phyloP scores from a whole-genome alignment of 2,888 invertebrate species.

The Thera obeliscata region DNA sequence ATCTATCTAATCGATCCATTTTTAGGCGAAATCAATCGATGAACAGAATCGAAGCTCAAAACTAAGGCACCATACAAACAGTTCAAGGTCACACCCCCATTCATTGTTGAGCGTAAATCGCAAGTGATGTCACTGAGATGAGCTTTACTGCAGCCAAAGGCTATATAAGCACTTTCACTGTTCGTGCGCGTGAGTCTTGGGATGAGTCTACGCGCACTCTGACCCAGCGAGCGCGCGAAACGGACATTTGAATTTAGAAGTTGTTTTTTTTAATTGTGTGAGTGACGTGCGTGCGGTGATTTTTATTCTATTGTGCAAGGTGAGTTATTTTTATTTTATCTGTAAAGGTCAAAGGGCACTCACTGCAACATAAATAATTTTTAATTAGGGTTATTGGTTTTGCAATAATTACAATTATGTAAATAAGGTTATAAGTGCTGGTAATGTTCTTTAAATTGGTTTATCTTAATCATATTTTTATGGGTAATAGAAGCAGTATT shows the following conservation, averaged over 20 bases:
- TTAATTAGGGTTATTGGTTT: neutral
- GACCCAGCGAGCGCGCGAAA: constrained; percentile 65
- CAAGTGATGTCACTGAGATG: constrained; percentile 60
- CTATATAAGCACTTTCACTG: constrained; percentile 82
- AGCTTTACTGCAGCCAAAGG: constrained; percentile 66
- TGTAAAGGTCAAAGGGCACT: constrained; percentile 2
- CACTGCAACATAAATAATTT: neutral
- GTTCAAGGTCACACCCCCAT: constrained; percentile 40
- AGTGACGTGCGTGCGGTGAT: constrained; percentile 70
- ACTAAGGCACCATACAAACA: constrained; percentile 13
- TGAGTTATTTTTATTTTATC: constrained; percentile 52
- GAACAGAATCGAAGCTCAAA: neutral
- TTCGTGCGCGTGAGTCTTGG: constrained; percentile 72
- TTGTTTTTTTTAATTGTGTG: constrained; percentile 54
- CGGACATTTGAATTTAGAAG: constrained; percentile 39
- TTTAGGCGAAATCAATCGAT: neutral
- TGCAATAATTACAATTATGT: neutral
- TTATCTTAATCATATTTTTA: neutral
- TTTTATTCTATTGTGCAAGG: constrained; percentile 66
- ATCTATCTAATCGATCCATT: too few species aligned
- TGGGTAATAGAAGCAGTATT: too few species aligned
- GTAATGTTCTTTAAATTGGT: neutral
- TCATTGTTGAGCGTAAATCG: constrained; percentile 52
- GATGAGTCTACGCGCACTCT: constrained; percentile 75
- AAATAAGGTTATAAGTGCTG: neutral